Evolutionary conservation across 2,797 vertebrate species (phyloP).

Genomic region (Taenioides sp.): DNA sequence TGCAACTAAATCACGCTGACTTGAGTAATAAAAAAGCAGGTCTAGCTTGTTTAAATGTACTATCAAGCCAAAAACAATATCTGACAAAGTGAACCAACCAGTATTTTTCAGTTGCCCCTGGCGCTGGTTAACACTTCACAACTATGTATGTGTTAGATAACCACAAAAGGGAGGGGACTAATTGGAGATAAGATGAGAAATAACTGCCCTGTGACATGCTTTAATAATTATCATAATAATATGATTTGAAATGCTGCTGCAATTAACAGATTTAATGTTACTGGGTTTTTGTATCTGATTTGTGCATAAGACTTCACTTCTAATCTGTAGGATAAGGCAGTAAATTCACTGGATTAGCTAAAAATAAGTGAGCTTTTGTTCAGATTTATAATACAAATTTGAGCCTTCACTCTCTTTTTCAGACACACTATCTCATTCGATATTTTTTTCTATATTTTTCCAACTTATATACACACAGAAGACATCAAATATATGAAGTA

Average conservation of each 20-base stretch:
- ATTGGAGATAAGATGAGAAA: not conserved
- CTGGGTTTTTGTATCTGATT: slow-evolving; percentile 32
- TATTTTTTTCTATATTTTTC: too few relatives aligned
- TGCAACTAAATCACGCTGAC: slow-evolving; percentile 23
- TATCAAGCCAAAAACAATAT: slow-evolving; percentile 3
- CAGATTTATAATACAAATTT: not conserved
- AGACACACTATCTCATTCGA: too few relatives aligned
- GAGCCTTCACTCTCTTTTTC: not conserved
- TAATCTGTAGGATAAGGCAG: not conserved
- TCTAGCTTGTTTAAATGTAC: slow-evolving; percentile 21
- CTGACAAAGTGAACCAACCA: not conserved
- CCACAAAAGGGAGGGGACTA: slow-evolving; percentile 1
- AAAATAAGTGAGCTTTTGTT: not conserved
- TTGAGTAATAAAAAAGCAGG: slow-evolving; percentile 6
- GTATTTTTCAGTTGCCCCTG: not conserved
- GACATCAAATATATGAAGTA: too few relatives aligned
- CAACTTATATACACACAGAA: too few relatives aligned
- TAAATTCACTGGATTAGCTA: not conserved
- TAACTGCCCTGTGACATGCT: not conserved
- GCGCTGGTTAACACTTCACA: not conserved
- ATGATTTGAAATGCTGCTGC: not conserved
- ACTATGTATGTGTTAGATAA: not conserved
- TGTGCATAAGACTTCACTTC: not conserved
- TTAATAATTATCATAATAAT: too few relatives aligned
- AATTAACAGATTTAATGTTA: not conserved